Evolutionary conservation across 2,113 vertebrate species (phyloP).

Genomic region (Pluvialis apricaria): DNA sequence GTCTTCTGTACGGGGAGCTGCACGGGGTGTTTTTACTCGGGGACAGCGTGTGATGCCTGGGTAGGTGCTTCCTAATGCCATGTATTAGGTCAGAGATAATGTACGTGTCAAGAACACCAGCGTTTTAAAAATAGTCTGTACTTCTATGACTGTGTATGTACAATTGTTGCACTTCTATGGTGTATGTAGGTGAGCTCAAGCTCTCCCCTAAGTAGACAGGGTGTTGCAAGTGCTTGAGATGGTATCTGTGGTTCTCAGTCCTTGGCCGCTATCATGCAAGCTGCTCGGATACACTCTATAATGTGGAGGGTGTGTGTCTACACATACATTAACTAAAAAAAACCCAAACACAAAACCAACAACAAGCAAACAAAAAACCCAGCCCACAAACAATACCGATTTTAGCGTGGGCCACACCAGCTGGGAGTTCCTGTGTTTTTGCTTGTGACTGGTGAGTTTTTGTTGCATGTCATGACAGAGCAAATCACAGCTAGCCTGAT

Average conservation of each 20-base stretch:
- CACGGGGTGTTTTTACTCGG: rapidly evolving
- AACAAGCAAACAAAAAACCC: neutral
- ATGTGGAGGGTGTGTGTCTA: too few species aligned
- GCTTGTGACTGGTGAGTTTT: neutral
- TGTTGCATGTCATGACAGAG: rapidly evolving
- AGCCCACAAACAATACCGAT: neutral
- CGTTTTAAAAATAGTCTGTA: neutral
- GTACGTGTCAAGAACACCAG: neutral
- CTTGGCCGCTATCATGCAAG: neutral
- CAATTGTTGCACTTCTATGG: rapidly evolving
- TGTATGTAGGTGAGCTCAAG: rapidly evolving
- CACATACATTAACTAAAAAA: too few species aligned
- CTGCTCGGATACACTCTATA: neutral
- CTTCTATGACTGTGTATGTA: rapidly evolving
- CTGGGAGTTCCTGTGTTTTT: neutral
- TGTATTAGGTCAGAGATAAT: neutral
- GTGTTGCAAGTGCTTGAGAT: neutral
- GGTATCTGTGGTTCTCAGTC: neutral
- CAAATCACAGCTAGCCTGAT: neutral
- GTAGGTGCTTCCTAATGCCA: neutral
- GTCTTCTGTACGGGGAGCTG: neutral
- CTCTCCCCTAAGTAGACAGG: neutral
- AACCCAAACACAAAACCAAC: too few species aligned
- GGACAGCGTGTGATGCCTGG: neutral
- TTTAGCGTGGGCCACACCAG: neutral